A percentile compares a stretch with the other conserved stretches of the same genome.
phyloP scores from a whole-genome alignment of 2,113 vertebrate genomes.

The Burhinus bistriatus region DNA sequence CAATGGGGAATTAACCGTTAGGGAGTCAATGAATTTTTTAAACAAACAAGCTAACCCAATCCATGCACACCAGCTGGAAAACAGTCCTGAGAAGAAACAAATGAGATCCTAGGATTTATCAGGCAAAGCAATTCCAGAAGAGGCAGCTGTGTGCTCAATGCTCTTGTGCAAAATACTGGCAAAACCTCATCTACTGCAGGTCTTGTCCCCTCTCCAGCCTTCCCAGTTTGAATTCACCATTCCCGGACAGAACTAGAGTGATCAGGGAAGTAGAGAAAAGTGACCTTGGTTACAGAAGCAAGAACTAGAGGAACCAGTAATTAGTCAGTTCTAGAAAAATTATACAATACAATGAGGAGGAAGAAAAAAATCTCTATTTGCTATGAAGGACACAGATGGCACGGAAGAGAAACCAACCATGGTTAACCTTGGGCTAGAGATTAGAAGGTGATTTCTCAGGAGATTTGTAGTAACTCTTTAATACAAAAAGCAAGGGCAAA shows the following conservation, averaged over 20 bases:
- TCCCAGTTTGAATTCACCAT: neutral
- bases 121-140: neutral
- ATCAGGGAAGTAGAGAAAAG: neutral
- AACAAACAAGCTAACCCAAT: neutral
- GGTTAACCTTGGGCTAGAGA: neutral
- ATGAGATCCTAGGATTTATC: neutral
- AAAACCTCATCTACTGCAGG: neutral
- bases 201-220: neutral
- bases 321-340: neutral
- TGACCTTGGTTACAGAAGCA: neutral
- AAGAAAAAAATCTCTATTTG: neutral
- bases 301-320: neutral
- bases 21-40: neutral
- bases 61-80: neutral
- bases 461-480: neutral
- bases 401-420: neutral
- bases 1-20: neutral
- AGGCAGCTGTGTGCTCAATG: neutral
- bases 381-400: neutral
- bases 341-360: neutral
- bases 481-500: neutral
- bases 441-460: neutral
- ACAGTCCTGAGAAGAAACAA: neutral
- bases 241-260: neutral
- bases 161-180: neutral